Conservation (phyloP, 2,113 vertebrate genomes). For the Bos javanicus region DNA sequence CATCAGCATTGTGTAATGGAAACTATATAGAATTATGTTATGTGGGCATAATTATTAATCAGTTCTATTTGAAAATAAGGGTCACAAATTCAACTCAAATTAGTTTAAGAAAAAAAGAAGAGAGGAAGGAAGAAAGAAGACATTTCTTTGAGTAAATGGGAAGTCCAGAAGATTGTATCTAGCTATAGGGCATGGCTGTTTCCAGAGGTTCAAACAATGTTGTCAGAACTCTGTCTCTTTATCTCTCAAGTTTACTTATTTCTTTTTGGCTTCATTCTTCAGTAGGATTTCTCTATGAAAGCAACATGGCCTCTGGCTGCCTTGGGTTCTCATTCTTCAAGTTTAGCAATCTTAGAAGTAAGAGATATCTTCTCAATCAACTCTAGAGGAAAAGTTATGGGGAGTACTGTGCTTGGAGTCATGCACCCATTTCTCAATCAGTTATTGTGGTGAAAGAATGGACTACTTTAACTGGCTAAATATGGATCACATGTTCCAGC, state of each 20-base stretch:
- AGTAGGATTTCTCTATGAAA: not conserved
- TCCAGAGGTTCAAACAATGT: not conserved
- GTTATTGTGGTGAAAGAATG: not conserved
- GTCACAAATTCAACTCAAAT: constrained; percentile 25
- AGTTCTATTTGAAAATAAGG: constrained; percentile 19
- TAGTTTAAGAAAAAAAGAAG: not conserved
- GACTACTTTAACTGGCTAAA: not conserved
- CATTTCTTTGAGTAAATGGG: not conserved
- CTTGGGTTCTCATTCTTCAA: not conserved
- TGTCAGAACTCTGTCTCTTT: not conserved
- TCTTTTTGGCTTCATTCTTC: not conserved
- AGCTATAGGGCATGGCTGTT: not conserved
- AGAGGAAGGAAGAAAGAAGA: not conserved
- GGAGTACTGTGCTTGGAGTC: not conserved
- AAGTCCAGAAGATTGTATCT: not conserved
- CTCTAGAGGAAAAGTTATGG: constrained; percentile 2
- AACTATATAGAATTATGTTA: constrained; percentile 44
- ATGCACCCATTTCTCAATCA: not conserved
- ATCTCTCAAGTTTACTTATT: not conserved
- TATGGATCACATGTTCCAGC: not conserved
- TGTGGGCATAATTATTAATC: constrained; percentile 45
- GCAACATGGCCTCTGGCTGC: not conserved
- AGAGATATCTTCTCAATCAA: not conserved
- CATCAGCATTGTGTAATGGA: constrained; percentile 33
- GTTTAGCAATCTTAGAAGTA: not conserved